phyloP scores from a whole-genome alignment of 53 echinoderm and acorn worm genomes.

The Crossaster papposus region DNA sequence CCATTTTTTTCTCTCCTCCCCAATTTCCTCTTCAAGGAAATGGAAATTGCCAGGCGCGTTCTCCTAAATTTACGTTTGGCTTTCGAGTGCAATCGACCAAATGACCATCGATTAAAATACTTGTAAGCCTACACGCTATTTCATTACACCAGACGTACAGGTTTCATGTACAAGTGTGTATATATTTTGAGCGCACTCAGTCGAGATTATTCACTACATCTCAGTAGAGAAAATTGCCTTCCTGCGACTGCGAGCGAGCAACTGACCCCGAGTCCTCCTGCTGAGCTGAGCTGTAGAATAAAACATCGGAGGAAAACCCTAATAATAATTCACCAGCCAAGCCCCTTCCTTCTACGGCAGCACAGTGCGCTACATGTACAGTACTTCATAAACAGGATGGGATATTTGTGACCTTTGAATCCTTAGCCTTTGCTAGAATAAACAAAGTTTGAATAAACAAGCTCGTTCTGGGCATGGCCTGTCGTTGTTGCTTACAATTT shows the following conservation, averaged over 20 bases:
- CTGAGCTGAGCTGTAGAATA: neutral
- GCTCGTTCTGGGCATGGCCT: neutral
- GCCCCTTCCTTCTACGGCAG: neutral
- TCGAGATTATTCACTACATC: neutral
- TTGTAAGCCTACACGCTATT: neutral
- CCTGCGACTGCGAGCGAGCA: neutral
- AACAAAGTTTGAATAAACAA: slow-evolving; percentile 27
- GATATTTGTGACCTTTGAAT: slow-evolving; percentile 38
- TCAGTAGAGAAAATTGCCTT: neutral
- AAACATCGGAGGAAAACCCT: neutral
- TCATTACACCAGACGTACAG: neutral
- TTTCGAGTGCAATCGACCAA: neutral
- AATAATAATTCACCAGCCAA: neutral
- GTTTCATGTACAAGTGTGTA: slow-evolving; percentile 1
- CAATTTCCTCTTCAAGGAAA: neutral
- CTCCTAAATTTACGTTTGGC: neutral
- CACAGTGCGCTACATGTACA: neutral
- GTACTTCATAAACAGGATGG: slow-evolving; percentile 16
- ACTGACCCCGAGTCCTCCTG: neutral
- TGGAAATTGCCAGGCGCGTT: neutral
- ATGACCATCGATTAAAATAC: neutral
- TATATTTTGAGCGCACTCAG: neutral
- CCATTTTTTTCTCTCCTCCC: no score
- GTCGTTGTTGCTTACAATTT: neutral
- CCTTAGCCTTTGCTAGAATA: slow-evolving; percentile 26